phyloP scores from a whole-genome alignment of 2,797 vertebrate genomes.

The Scolopax bukidnonensis region DNA sequence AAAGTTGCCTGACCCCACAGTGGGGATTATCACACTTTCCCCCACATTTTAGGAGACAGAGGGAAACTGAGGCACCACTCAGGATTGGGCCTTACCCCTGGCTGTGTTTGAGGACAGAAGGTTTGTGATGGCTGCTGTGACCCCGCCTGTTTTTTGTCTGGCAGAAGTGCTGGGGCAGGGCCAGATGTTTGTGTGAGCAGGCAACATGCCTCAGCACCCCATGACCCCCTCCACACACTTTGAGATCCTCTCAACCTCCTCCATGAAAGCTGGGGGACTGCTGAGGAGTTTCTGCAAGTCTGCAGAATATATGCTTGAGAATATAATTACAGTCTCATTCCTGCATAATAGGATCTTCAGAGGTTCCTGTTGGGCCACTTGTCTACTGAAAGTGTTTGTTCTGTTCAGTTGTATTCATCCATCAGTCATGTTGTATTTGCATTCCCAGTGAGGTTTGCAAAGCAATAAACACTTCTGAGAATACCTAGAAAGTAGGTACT shows the following conservation, averaged over 20 bases:
- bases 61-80: not conserved
- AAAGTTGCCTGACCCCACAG: not conserved
- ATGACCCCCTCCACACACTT: fast-evolving
- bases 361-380: not conserved
- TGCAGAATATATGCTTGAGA: not conserved
- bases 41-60: not conserved
- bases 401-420: not conserved
- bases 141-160: not conserved
- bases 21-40: not conserved
- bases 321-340: not conserved
- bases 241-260: not conserved
- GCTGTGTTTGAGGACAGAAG: not conserved
- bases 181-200: not conserved
- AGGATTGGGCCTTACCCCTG: fast-evolving
- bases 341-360: not conserved
- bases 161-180: not conserved
- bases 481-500: not conserved
- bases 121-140: not conserved
- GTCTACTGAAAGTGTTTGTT: not conserved
- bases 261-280: not conserved
- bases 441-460: not conserved
- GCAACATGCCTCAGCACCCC: not conserved
- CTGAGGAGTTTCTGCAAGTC: not conserved
- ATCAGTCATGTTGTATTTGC: not conserved
- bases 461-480: not conserved